Evolutionary conservation across 2,888 invertebrate genomes (phyloP).

Genomic region (Netelia fuscicornis): DNA sequence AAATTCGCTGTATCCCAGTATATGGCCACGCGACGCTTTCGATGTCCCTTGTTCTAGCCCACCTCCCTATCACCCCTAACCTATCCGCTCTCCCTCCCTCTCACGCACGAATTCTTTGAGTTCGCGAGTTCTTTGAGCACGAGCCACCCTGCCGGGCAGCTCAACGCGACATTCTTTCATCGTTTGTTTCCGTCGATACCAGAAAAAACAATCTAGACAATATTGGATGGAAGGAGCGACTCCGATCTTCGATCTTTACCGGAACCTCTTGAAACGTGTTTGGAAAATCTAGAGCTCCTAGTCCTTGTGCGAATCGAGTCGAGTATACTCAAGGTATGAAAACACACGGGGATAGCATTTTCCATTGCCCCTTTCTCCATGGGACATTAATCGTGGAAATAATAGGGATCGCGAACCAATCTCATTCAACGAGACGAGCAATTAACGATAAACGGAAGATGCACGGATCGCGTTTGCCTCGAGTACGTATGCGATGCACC

Average conservation of each 20-base stretch:
- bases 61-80: constrained; percentile 17
- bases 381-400: too few relatives aligned
- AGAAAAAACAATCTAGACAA: background rate
- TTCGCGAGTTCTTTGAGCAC: constrained; percentile 60
- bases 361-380: too few relatives aligned
- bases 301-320: too few relatives aligned
- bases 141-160: background rate
- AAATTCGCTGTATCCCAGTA: constrained; percentile 70
- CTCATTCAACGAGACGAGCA: constrained; percentile 29
- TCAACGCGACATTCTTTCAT: background rate
- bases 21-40: constrained; percentile 45
- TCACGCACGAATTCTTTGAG: constrained; percentile 54
- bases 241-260: background rate
- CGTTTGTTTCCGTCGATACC: constrained; percentile 22
- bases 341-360: too few relatives aligned
- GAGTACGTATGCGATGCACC: constrained; percentile 38
- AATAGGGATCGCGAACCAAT: background rate
- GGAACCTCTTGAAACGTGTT: too few relatives aligned
- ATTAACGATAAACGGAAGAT: constrained; percentile 34
- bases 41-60: constrained; percentile 30
- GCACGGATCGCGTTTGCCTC: constrained; percentile 26
- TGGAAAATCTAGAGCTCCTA: too few relatives aligned
- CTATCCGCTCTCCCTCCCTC: constrained; percentile 3
- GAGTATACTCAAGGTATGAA: too few relatives aligned
- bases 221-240: background rate